phyloP scores from a whole-genome alignment of 2,113 vertebrate species.

The Carassius auratus region DNA sequence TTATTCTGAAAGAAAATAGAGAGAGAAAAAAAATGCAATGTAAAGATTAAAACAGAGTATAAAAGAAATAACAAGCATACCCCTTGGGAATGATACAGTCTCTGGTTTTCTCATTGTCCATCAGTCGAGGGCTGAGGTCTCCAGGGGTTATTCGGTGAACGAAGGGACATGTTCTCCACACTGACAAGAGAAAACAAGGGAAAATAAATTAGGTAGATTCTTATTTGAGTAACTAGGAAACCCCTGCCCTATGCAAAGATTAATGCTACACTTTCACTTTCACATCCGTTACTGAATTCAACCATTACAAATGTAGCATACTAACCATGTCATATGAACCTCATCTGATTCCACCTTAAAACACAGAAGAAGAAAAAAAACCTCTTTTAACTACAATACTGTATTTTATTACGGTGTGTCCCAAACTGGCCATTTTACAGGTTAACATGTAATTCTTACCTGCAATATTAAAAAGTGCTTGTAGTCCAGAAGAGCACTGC shows the following conservation, averaged over 20 bases:
- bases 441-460: slow-evolving; percentile 70
- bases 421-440: background rate
- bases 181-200: slow-evolving; percentile 66
- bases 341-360: slow-evolving; percentile 88
- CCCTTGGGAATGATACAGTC: slow-evolving; percentile 88
- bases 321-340: slow-evolving; percentile 88
- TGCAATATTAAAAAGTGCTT: slow-evolving; percentile 89
- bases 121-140: slow-evolving; percentile 81
- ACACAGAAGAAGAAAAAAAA: background rate
- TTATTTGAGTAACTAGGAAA: background rate
- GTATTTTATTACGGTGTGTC: background rate
- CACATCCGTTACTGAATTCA: background rate
- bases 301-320: slow-evolving; percentile 18
- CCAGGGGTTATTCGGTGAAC: slow-evolving; percentile 73
- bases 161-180: slow-evolving; percentile 89
- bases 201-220: background rate
- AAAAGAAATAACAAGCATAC: slow-evolving; percentile 60
- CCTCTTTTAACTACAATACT: background rate
- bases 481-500: slow-evolving; percentile 92
- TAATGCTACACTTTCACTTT: background rate
- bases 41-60: background rate
- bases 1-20: slow-evolving; percentile 78
- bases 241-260: background rate
- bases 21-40: background rate
- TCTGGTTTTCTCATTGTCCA: slow-evolving; percentile 82